Percentiles rank a stretch among this genome's conserved stretches.
Conservation (phyloP, 92 coral and sea anemone species). For the Epizoanthus stellaris region DNA sequence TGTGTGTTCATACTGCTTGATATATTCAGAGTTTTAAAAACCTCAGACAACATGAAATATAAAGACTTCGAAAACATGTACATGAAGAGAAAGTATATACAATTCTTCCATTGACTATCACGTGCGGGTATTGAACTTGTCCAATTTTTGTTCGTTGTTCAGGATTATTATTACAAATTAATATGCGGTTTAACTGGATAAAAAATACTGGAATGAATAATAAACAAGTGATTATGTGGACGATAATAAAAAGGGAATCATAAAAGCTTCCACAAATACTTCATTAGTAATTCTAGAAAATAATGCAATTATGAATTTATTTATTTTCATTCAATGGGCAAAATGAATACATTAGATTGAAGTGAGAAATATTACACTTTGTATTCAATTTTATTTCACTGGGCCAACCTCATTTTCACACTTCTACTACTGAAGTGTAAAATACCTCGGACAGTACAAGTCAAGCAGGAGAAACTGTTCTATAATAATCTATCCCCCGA, state of each 20-base stretch:
- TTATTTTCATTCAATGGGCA: not conserved
- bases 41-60: not conserved
- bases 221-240: not conserved
- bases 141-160: not conserved
- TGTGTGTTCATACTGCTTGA: not conserved
- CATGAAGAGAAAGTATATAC: not conserved
- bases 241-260: not conserved
- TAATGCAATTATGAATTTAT: not conserved
- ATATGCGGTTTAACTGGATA: not conserved
- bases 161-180: not conserved
- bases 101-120: not conserved
- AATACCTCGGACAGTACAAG: too few relatives aligned
- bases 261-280: not conserved
- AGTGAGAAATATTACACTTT: not conserved
- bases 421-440: not conserved
- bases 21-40: not conserved
- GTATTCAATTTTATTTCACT: not conserved
- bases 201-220: not conserved
- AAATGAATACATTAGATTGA: not conserved
- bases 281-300: not conserved
- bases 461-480: too few relatives aligned
- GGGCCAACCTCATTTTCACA: not conserved
- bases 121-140: not conserved
- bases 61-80: not conserved
- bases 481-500: too few relatives aligned